Conservation (phyloP, 2,797 vertebrate genomes). For the Anableps anableps region DNA sequence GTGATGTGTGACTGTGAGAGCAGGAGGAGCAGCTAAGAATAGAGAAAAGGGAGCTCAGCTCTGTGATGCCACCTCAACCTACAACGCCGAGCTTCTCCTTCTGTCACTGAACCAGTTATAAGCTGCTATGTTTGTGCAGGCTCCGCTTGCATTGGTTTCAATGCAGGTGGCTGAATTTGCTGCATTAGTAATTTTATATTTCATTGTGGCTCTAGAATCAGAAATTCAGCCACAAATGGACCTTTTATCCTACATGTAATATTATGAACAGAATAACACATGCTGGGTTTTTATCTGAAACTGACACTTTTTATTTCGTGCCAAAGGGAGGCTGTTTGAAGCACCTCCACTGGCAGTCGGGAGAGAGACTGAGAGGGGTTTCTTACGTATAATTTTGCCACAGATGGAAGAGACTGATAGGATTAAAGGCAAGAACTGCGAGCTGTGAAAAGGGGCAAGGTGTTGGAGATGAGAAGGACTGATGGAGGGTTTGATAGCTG, state of each 20-base stretch:
- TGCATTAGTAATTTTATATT: conserved; percentile 8
- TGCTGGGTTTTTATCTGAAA: conserved; percentile 45
- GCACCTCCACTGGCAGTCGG: conserved; percentile 27
- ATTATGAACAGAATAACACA: conserved; percentile 42
- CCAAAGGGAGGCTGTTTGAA: conserved; percentile 51
- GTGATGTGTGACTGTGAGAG: conserved; percentile 71
- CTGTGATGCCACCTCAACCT: conserved; percentile 66
- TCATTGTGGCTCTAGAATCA: conserved; percentile 16
- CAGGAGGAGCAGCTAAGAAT: conserved; percentile 72
- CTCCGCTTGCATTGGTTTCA: conserved; percentile 20
- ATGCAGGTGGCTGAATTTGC: conserved; percentile 16
- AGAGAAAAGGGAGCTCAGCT: conserved; percentile 59
- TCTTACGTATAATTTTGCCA: conserved; percentile 33
- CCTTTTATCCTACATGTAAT: conserved; percentile 29
- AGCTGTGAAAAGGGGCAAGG: conserved; percentile 35
- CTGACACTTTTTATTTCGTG: conserved; percentile 49
- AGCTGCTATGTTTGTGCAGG: conserved; percentile 27
- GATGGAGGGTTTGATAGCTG: conserved; percentile 46
- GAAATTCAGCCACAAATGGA: conserved; percentile 15
- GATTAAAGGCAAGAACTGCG: conserved; percentile 40
- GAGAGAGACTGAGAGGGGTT: conserved; percentile 11
- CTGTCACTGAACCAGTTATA: conserved; percentile 46
- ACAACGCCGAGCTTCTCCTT: conserved; percentile 51
- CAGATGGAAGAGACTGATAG: conserved; percentile 23
- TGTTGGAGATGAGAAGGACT: conserved; percentile 45